A percentile compares a stretch with the other conserved stretches of the same genome.
Conservation (phyloP, 2,888 invertebrate genomes). For the Orthosia gothica region DNA sequence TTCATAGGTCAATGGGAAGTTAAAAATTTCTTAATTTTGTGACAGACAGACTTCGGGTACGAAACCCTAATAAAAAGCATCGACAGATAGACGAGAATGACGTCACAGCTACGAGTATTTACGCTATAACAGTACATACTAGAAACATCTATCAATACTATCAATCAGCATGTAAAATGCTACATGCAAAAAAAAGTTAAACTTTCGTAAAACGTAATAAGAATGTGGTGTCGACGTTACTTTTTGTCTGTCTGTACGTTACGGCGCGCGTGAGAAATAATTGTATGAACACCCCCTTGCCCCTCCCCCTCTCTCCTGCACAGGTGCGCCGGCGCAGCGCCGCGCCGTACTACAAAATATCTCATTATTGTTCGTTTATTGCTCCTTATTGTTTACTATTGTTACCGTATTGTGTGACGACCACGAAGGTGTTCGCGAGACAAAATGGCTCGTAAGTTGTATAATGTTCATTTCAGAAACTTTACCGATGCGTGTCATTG, state of each 20-base stretch:
- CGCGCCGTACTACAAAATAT: constrained; percentile 50
- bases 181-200: constrained; percentile 47
- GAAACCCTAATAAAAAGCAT: too few relatives aligned
- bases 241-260: constrained; percentile 67
- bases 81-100: too few relatives aligned
- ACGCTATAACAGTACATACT: not conserved
- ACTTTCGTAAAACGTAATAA: constrained; percentile 61
- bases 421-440: constrained; percentile 11
- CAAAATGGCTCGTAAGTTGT: not conserved
- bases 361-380: constrained; percentile 63
- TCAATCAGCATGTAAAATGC: not conserved
- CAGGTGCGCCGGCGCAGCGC: constrained; percentile 55
- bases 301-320: not conserved
- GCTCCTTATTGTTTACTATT: constrained; percentile 56
- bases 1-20: too few relatives aligned
- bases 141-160: not conserved
- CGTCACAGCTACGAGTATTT: too few relatives aligned
- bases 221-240: constrained; percentile 15
- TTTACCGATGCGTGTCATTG: constrained; percentile 16
- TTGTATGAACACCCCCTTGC: constrained; percentile 47
- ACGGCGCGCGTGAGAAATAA: constrained; percentile 73
- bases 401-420: constrained; percentile 35
- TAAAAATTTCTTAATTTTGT: too few relatives aligned
- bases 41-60: too few relatives aligned
- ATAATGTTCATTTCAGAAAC: not conserved